A percentile compares a stretch with the other conserved stretches of the same genome.
Conservation (phyloP, 2,888 invertebrate species). For the Alloscopus bannaensis region DNA sequence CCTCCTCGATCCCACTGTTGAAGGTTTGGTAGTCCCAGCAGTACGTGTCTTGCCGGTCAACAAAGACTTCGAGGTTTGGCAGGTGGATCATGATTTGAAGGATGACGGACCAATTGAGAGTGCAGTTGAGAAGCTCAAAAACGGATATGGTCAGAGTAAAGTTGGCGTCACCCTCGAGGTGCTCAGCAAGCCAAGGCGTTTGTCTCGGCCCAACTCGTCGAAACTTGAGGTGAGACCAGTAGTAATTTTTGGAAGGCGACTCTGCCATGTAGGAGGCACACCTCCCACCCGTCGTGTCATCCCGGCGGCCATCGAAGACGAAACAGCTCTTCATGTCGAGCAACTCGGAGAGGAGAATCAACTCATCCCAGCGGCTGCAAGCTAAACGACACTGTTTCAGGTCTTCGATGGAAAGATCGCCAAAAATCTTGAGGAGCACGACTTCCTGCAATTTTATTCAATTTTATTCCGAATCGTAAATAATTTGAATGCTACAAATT, state of each 20-base stretch:
- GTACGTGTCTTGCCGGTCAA: constrained; percentile 70
- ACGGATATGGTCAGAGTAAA: constrained; percentile 62
- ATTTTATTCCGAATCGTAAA: too few species aligned
- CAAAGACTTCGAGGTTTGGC: constrained; percentile 62
- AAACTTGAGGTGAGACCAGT: constrained; percentile 68
- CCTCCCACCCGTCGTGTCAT: constrained; percentile 64
- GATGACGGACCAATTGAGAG: constrained; percentile 69
- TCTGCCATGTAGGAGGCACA: constrained; percentile 62
- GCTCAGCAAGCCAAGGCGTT: constrained; percentile 64
- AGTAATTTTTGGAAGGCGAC: constrained; percentile 53
- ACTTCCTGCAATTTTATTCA: constrained; percentile 59
- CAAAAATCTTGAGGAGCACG: constrained; percentile 63
- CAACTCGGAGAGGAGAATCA: constrained; percentile 52
- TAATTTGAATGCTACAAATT: too few species aligned
- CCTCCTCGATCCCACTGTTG: constrained; percentile 70
- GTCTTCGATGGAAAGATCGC: constrained; percentile 55
- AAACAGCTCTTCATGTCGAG: constrained; percentile 66
- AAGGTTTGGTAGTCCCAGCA: constrained; percentile 70
- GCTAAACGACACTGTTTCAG: constrained; percentile 64
- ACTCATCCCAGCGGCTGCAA: constrained; percentile 59
- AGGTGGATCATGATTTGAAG: constrained; percentile 68
- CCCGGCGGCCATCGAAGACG: constrained; percentile 69
- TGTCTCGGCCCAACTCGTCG: constrained; percentile 64
- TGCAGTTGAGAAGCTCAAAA: constrained; percentile 70
- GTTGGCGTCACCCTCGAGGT: constrained; percentile 37